Base-by-base conservation (phyloP, 2,888 invertebrate species). In the Drosophila siamana region DNA sequence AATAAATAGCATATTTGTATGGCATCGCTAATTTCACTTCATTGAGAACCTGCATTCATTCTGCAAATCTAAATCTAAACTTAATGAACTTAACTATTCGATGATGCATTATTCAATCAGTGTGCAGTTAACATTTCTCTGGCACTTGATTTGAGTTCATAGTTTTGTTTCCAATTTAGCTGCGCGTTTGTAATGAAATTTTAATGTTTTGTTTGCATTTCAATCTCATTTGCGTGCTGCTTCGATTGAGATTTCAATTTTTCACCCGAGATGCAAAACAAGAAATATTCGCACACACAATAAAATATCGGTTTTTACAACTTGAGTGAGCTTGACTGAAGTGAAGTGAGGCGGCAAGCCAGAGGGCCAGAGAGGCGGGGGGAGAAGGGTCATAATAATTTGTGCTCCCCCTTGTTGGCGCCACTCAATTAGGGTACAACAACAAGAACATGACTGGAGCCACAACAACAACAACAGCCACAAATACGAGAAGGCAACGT, bases 361-460 rank as follows among this genome's bases (percentile, higher is more conserved):
- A n/a, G n/a, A n/a, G n/a, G n/a, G n/a, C n/a, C 2, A 16, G 13
- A 5, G 19, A 8, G 22, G 6, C 13, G 3, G 13, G 28, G 9
- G 8, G 9, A n/a, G 19, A 46, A 44, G 28, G 33, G 28, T 56
- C 56, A 41, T 66, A 54, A 77, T 76, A 83, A 76, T 74, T 47
- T 51, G 16, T 40, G 19, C 15, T 19, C 50, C 55, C 43, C 61
- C 62, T 64, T 38, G 62, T 64, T 78, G 84, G 89, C 89, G 89
- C 84, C 84, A 88, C 71, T 85, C 88, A 88, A 82, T 89, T 78
- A 88, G 72, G 24, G 56, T 40, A 36, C 66, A 66, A 61, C 55
- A 57, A 36, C 56, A 66, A 40, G 52, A 55, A 44, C 61, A 69
- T 36, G 36, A 13, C 36, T 36, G 36, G 36, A 13, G 13, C 46